These are phyloP conservation scores for Neomorphus geoffroyi DNA, from an alignment of 2,797 vertebrate genomes.

Conservation along the genomic window DNA sequence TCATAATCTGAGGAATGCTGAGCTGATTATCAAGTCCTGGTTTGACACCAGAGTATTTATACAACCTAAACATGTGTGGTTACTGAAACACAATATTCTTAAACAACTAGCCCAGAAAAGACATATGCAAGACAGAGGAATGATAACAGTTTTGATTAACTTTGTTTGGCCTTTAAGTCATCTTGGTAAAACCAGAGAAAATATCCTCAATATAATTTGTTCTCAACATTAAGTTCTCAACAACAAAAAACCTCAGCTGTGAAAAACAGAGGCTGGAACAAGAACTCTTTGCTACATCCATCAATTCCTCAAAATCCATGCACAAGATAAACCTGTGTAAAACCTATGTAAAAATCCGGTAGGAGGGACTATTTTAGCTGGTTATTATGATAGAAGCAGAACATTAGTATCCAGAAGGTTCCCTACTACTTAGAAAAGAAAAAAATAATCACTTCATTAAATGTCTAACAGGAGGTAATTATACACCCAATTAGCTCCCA, in stretches of 20 bases:
- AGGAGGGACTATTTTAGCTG: conserved; percentile 19
- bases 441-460: background rate
- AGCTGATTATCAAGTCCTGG: background rate
- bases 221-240: background rate
- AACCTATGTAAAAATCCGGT: conserved; percentile 8
- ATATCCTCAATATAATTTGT: background rate
- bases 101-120: background rate
- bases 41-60: background rate
- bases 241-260: background rate
- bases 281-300: background rate
- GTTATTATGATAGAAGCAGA: background rate
- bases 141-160: background rate
- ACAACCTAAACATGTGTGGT: background rate
- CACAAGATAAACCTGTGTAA: too few relatives aligned
- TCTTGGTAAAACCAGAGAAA: background rate
- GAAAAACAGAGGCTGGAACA: background rate
- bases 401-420: conserved; percentile 53
- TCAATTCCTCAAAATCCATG: background rate
- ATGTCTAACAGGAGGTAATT: conserved; percentile 67
- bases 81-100: background rate
- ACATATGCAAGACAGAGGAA: background rate
- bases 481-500: conserved; percentile 64
- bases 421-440: background rate
- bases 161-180: background rate
- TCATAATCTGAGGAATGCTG: background rate